Percentiles rank a stretch among this genome's conserved stretches.
These are phyloP conservation scores for Synanthedon vespiformis DNA, from an alignment of 2,888 invertebrate species.

Conservation along the genomic window DNA sequence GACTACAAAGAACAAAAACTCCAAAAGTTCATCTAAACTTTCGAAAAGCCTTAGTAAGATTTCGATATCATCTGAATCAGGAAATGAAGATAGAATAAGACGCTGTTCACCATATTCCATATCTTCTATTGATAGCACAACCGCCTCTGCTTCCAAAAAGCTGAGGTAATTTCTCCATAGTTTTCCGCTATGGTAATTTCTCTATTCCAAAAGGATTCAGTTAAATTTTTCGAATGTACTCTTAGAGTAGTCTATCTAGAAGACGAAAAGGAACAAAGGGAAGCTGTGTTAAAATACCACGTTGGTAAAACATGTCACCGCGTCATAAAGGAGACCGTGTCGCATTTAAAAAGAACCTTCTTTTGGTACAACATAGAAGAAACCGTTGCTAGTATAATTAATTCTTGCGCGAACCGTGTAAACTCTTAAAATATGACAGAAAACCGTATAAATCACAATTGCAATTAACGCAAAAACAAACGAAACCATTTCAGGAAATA, in stretches of 20 bases:
- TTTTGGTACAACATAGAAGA: slow-evolving; percentile 8
- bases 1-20: not conserved
- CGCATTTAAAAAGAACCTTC: slow-evolving; percentile 1
- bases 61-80: too few species aligned
- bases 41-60: too few species aligned
- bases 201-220: slow-evolving; percentile 5
- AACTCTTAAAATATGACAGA: not conserved
- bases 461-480: not conserved
- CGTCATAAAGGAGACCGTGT: slow-evolving; percentile 11
- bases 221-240: slow-evolving; percentile 9
- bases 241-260: slow-evolving; percentile 4
- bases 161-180: not conserved
- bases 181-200: slow-evolving; percentile 2
- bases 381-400: slow-evolving; percentile 9
- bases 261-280: slow-evolving; percentile 7
- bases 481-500: not conserved
- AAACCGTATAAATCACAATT: not conserved
- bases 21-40: not conserved
- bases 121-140: not conserved
- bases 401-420: slow-evolving; percentile 6
- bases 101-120: not conserved
- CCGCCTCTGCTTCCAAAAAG: not conserved
- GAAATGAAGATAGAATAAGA: not conserved
- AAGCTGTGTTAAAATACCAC: slow-evolving; percentile 1
- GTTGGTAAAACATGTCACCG: slow-evolving; percentile 11